phyloP scores from a whole-genome alignment of 2,888 invertebrate genomes.

The Trissonchulus latispiculum region DNA sequence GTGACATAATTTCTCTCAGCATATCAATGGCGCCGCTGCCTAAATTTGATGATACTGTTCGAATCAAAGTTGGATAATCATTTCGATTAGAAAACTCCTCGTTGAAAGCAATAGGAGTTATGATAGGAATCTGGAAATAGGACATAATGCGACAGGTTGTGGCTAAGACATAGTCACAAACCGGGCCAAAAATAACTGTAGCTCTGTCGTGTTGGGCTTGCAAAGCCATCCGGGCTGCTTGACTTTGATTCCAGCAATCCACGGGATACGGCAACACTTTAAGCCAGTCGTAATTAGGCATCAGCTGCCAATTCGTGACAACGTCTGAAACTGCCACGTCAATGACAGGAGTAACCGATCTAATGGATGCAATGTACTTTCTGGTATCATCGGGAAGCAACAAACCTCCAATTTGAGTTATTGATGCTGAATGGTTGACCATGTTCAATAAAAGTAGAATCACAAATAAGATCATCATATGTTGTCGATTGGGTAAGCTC shows the following conservation, averaged over 20 bases:
- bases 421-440: no score
- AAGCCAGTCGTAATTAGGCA: no score
- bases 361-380: no score
- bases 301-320: no score
- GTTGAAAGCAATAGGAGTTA: background rate
- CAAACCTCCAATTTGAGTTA: no score
- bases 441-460: no score
- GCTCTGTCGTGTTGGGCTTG: background rate
- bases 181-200: background rate
- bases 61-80: background rate
- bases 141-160: background rate
- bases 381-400: no score
- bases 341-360: no score
- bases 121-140: background rate
- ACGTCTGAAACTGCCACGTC: no score
- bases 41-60: background rate
- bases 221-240: background rate
- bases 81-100: background rate
- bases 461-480: no score
- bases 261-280: background rate
- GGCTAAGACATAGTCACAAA: background rate
- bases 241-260: background rate
- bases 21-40: background rate
- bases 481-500: no score
- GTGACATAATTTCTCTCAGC: no score